These are phyloP conservation scores for Physella acuta DNA, from an alignment of 1,140 invertebrate genomes.

Conservation along the genomic window DNA sequence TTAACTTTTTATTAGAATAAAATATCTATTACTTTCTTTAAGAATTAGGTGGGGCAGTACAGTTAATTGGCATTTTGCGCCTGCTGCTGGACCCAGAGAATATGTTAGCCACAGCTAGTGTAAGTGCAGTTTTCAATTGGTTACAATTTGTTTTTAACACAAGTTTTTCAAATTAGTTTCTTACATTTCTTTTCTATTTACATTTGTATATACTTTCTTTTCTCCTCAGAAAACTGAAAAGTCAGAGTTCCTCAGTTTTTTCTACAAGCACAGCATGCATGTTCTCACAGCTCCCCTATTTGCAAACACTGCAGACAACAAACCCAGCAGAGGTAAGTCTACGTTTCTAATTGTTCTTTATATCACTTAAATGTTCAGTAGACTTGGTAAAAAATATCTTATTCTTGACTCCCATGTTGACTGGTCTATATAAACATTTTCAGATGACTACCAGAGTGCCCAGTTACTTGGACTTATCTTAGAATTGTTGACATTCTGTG, in stretches of 20 bases:
- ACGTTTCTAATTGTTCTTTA: background rate
- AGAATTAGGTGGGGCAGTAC: conserved; percentile 93
- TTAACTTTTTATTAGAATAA: background rate
- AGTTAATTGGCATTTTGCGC: conserved; percentile 89
- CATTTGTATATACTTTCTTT: background rate
- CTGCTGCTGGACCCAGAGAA: conserved; percentile 97
- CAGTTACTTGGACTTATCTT: conserved; percentile 92
- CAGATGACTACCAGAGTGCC: conserved; percentile 93
- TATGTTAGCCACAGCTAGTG: conserved; percentile 85
- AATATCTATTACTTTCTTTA: conserved; percentile 64
- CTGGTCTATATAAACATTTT: conserved; percentile 29
- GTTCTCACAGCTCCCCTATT: conserved; percentile 87
- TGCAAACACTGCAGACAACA: conserved; percentile 84
- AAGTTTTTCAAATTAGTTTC: background rate
- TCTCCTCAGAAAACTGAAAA: conserved; percentile 84
- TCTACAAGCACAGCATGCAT: conserved; percentile 97
- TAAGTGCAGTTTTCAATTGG: conserved; percentile 41
- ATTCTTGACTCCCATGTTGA: too few species aligned
- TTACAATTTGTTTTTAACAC: background rate
- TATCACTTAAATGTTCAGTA: background rate
- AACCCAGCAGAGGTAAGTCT: conserved; percentile 69
- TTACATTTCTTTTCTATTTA: background rate
- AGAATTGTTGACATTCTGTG: conserved; percentile 96
- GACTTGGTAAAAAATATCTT: too few species aligned
- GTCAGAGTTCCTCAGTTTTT: conserved; percentile 96